A percentile compares a stretch with the other conserved stretches of the same genome.
These are phyloP conservation scores for Malacoraja senta DNA, from an alignment of 2,797 vertebrate genomes.

Conservation along the genomic window DNA sequence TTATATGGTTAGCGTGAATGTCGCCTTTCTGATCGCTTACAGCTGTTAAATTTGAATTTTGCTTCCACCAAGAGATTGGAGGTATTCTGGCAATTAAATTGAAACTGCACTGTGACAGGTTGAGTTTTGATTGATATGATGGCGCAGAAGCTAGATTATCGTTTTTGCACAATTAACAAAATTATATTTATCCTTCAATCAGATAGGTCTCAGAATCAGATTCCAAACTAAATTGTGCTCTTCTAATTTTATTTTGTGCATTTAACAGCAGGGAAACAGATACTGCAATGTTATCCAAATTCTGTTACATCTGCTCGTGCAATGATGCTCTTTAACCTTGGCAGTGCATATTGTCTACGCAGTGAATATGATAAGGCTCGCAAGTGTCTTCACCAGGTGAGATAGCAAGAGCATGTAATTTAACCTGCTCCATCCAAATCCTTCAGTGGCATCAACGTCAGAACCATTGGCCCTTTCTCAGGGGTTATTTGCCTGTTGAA, in stretches of 20 bases:
- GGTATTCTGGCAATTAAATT: too few species aligned
- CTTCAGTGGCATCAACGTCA: not conserved
- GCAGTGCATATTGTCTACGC: constrained; percentile 90
- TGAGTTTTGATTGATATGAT: not conserved
- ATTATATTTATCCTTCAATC: not conserved
- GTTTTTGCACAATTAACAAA: not conserved
- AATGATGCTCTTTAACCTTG: constrained; percentile 96
- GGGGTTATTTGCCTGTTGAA: not conserved
- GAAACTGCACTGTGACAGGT: not conserved
- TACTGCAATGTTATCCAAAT: constrained; percentile 87
- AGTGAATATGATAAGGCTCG: constrained; percentile 97
- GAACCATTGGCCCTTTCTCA: not conserved
- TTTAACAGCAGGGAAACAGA: constrained; percentile 79
- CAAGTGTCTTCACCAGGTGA: constrained; percentile 90
- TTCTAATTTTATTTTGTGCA: constrained; percentile 17
- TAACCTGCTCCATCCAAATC: not conserved
- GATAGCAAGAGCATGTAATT: constrained; percentile 5
- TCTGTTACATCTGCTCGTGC: constrained; percentile 83
- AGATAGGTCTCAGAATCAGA: not conserved
- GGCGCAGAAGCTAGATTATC: not conserved
- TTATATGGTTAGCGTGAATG: not conserved
- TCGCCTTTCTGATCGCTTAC: not conserved
- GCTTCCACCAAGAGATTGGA: not conserved
- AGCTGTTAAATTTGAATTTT: not conserved
- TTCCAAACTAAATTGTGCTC: not conserved